These are phyloP conservation scores for Apoderus coryli DNA, from an alignment of 2,888 invertebrate genomes.

Conservation along the genomic window DNA sequence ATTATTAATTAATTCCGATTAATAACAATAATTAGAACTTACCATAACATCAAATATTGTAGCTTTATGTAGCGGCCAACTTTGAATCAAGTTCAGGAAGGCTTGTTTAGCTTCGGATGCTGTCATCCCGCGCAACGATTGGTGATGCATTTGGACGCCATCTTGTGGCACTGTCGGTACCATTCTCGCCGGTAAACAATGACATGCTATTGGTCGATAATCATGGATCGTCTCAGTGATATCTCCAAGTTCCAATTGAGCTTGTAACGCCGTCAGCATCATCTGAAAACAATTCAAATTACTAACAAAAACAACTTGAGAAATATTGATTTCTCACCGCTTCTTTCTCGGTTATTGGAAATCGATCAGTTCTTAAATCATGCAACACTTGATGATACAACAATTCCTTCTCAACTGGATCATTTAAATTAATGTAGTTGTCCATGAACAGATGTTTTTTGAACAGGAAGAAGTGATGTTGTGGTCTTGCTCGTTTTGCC, in stretches of 20 bases:
- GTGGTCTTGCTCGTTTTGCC: conserved; percentile 30
- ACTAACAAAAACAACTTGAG: too few relatives aligned
- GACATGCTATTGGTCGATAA: conserved; percentile 53
- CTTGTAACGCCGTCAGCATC: conserved; percentile 86
- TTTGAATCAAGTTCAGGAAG: conserved; percentile 81
- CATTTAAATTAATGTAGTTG: conserved; percentile 60
- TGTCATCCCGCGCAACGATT: conserved; percentile 75
- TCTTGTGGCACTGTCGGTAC: conserved; percentile 65
- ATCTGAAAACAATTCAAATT: conserved; percentile 40
- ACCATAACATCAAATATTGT: conserved; percentile 93
- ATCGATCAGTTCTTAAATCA: conserved; percentile 76
- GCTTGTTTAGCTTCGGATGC: conserved; percentile 80
- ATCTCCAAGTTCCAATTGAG: conserved; percentile 83
- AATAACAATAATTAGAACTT: conserved; percentile 24
- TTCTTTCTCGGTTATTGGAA: conserved; percentile 87
- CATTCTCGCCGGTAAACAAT: conserved; percentile 72
- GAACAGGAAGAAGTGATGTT: conserved; percentile 56
- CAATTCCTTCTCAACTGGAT: conserved; percentile 85
- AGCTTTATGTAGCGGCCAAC: conserved; percentile 86
- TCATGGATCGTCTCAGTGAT: conserved; percentile 52
- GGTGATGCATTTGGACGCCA: conserved; percentile 81
- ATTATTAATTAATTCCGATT: conserved; percentile 1
- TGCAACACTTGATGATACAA: conserved; percentile 88
- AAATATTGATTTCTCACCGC: conserved; percentile 56
- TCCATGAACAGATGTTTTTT: conserved; percentile 76